phyloP scores from a whole-genome alignment of 2,888 invertebrate genomes.

The Apamea monoglypha region DNA sequence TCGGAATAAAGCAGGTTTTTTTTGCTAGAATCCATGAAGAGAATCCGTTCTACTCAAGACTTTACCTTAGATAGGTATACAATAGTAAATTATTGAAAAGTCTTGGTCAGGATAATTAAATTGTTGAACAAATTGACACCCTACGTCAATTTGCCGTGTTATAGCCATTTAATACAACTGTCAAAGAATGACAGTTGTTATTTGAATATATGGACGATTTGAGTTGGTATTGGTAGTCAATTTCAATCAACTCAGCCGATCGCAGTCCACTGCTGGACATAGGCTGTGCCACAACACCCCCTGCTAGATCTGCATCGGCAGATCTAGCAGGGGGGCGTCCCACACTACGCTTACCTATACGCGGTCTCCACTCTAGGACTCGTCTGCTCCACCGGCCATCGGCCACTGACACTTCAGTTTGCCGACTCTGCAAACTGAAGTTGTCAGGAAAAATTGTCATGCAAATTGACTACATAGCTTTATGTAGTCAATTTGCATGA shows the following conservation, averaged over 20 bases:
- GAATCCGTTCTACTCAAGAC: background rate
- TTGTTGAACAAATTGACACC: background rate
- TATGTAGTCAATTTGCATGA: background rate
- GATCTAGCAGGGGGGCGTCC: too few species aligned
- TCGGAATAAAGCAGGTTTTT: background rate
- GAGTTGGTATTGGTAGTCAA: background rate
- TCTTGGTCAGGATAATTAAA: background rate
- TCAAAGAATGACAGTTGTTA: background rate
- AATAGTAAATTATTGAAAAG: background rate
- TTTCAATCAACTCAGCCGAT: too few species aligned
- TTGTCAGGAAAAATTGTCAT: too few species aligned
- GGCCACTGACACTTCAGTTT: too few species aligned
- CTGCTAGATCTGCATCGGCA: too few species aligned
- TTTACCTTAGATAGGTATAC: background rate
- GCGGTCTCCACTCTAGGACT: too few species aligned
- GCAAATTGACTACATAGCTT: too few species aligned
- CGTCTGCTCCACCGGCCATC: too few species aligned
- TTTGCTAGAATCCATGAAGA: background rate
- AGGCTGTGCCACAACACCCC: too few species aligned
- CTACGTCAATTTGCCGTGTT: background rate
- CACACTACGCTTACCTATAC: too few species aligned
- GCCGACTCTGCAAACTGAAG: too few species aligned
- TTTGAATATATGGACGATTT: background rate
- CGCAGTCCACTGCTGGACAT: too few species aligned
- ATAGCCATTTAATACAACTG: background rate